Percentiles rank a stretch among this genome's conserved stretches.
Evolutionary conservation across 2,888 invertebrate genomes (phyloP).

Genomic region (Nasonia oneida): DNA sequence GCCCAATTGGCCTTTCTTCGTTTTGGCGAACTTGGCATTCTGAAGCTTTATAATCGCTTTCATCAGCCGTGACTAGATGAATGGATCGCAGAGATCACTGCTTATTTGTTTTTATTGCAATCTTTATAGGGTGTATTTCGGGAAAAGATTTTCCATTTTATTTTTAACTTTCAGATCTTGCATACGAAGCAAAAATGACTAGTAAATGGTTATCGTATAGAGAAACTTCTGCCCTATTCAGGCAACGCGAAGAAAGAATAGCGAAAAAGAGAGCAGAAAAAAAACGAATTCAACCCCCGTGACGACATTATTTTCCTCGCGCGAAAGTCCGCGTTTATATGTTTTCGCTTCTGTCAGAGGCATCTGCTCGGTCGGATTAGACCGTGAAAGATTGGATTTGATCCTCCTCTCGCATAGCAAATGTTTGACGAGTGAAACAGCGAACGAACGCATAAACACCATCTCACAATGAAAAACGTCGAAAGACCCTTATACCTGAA

Average conservation of each 20-base stretch:
- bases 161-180: not conserved
- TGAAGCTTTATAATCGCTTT: not conserved
- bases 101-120: not conserved
- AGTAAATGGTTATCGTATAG: too few species aligned
- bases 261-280: not conserved
- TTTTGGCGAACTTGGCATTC: not conserved
- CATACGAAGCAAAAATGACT: too few species aligned
- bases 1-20: not conserved
- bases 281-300: not conserved
- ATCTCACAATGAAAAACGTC: too few species aligned
- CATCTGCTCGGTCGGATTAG: not conserved
- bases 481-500: too few species aligned
- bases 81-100: not conserved
- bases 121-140: not conserved
- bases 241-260: not conserved
- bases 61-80: not conserved
- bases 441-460: too few species aligned
- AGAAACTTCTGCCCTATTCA: not conserved
- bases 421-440: not conserved
- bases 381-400: not conserved
- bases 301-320: slow-evolving; percentile 1
- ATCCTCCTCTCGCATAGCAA: not conserved
- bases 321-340: not conserved
- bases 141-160: not conserved
- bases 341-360: not conserved